These are phyloP conservation scores for Taenioides sp. DNA, from an alignment of 2,797 vertebrate species.

Conservation along the genomic window DNA sequence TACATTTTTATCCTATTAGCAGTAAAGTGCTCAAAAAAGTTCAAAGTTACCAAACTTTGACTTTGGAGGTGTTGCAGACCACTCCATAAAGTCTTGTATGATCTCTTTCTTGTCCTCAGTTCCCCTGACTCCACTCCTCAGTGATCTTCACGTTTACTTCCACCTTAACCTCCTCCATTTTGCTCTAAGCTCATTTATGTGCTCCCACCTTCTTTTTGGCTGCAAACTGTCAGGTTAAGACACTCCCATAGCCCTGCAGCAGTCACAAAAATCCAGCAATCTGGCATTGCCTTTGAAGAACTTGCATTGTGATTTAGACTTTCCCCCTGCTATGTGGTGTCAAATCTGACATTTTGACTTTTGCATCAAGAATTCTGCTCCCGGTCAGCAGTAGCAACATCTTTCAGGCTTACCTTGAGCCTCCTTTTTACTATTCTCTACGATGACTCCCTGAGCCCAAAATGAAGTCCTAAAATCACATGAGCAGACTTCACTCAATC, in stretches of 20 bases:
- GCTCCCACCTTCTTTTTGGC: slow-evolving; percentile 32
- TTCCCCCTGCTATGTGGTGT: slow-evolving; percentile 19
- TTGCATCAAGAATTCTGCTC: slow-evolving; percentile 14
- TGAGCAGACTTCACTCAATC: slow-evolving; percentile 46
- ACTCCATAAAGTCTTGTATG: neutral
- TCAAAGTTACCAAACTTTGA: neutral
- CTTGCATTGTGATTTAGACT: slow-evolving; percentile 32
- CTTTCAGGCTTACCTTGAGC: slow-evolving; percentile 14
- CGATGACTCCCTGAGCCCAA: slow-evolving; percentile 38
- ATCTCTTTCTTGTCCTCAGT: slow-evolving; percentile 19
- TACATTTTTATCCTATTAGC: too few relatives aligned
- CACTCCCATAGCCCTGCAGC: slow-evolving; percentile 35
- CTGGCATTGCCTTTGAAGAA: slow-evolving; percentile 20
- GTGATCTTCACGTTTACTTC: slow-evolving; percentile 29
- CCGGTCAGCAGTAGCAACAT: neutral
- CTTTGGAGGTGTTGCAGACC: slow-evolving; percentile 18
- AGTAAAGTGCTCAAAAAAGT: too few relatives aligned
- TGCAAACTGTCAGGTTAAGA: slow-evolving; percentile 28
- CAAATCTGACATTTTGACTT: slow-evolving; percentile 27
- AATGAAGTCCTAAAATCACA: slow-evolving; percentile 48
- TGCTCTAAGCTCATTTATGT: slow-evolving; percentile 8
- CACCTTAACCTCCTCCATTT: slow-evolving; percentile 21
- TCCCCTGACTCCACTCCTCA: slow-evolving; percentile 15
- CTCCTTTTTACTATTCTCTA: slow-evolving; percentile 8
- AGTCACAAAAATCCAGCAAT: slow-evolving; percentile 24